Evolutionary conservation across 2,113 vertebrate genomes (phyloP).

Genomic region (Microcebus ravelobensis): DNA sequence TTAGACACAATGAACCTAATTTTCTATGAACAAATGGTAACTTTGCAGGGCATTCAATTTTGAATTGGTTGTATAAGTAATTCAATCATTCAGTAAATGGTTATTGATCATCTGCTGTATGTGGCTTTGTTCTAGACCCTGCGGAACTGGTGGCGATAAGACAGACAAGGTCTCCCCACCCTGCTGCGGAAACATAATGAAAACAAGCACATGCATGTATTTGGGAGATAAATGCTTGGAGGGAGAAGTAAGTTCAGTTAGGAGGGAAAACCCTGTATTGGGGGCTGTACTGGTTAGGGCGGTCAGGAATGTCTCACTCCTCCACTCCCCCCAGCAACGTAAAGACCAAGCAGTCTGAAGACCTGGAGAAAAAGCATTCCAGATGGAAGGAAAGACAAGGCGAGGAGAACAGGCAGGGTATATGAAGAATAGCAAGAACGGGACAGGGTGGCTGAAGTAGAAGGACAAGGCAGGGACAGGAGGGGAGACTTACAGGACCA

Average conservation of each 20-base stretch:
- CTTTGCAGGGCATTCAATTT: background rate
- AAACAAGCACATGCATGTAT: background rate
- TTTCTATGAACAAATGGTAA: background rate
- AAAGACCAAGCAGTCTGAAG: background rate
- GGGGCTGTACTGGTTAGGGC: background rate
- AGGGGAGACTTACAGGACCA: too few species aligned
- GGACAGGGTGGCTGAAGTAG: fast-evolving
- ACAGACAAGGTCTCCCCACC: background rate
- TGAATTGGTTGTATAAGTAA: background rate
- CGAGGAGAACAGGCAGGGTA: too few species aligned
- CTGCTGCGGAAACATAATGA: background rate
- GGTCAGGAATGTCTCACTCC: background rate
- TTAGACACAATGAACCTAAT: background rate
- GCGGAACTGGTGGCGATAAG: background rate
- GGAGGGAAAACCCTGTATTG: background rate
- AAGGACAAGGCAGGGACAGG: background rate
- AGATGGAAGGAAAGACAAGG: background rate
- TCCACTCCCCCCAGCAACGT: background rate
- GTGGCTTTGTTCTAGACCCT: background rate
- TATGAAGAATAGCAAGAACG: background rate
- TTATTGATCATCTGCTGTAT: background rate
- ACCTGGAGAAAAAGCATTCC: background rate
- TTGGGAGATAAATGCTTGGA: background rate
- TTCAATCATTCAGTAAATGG: background rate
- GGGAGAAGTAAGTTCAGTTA: background rate